Evolutionary conservation across 2,797 vertebrate genomes (phyloP).

Genomic region (Pangasius mekongensis): DNA sequence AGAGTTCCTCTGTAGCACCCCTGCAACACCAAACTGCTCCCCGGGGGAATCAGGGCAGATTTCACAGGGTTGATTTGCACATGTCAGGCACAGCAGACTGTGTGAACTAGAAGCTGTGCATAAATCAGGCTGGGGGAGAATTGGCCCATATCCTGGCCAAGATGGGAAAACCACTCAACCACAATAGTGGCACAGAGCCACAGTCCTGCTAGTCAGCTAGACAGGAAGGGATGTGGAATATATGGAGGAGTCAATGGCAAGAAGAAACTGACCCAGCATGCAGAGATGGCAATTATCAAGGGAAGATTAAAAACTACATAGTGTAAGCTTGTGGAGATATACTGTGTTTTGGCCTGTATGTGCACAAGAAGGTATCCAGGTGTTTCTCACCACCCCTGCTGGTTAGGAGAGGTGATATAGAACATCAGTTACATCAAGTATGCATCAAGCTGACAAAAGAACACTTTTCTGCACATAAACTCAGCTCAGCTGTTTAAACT

Average conservation of each 20-base stretch:
- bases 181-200: conserved; percentile 14
- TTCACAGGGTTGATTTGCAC: not conserved
- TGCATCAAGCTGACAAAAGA: not conserved
- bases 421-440: not conserved
- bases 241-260: not conserved
- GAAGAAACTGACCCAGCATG: not conserved
- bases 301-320: not conserved
- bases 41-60: not conserved
- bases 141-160: conserved; percentile 8
- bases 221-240: not conserved
- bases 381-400: not conserved
- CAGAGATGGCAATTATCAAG: not conserved
- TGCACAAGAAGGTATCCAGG: not conserved
- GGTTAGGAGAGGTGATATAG: not conserved
- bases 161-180: conserved; percentile 25
- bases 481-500: not conserved
- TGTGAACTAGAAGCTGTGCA: conserved; percentile 1
- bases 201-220: conserved; percentile 4
- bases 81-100: not conserved
- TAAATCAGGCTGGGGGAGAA: not conserved
- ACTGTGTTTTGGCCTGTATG: not conserved
- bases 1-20: not conserved
- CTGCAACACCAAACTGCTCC: not conserved
- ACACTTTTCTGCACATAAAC: not conserved
- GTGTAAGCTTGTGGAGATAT: not conserved